Evolutionary conservation across 2,888 invertebrate genomes (phyloP), one percentile per base, ranked within the genome.

Genomic region (Trichogramma dendrolimi): DNA sequence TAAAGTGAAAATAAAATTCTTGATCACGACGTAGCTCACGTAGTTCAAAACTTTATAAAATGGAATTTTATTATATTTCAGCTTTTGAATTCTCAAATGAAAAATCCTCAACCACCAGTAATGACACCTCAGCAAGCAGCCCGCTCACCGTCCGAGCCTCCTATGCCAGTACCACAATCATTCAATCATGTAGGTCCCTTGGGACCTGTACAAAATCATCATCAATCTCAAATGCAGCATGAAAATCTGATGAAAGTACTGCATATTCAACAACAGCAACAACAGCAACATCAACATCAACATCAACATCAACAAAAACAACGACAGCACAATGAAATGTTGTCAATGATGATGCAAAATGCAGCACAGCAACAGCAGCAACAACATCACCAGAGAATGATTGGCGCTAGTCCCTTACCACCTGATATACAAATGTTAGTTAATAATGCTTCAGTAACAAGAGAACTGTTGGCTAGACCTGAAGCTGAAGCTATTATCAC

Each of bases 401-500:
- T 79, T 41, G 84, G 83, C 72, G 82, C 82, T 66, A 75, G 81
- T 75, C 76, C 74, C 44, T 75, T 79, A 54, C 77, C 81, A 4
- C 75, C 79, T 1, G 81, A 81, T 40, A 73, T 81, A 61, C 81
- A 81, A 66, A 76, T 78, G 77, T 74, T 82, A 77, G 71, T 84
- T 69, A 77, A 80, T 74, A 79, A 80, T 72, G 73, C 77, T 71
- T 78, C 80, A 72, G 79, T 82, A 70, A 84, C 86, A 70, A 80
- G 86, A 54, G 89, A 90, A 66, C 79, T 90, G 67, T 76, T 90
- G 62, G 87, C 86, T 75, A 79, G 89, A 67, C 89, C 89, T 0
- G 91, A 91, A 75, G 89, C 89, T 10, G 89, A 89, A 77, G 88
- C 89, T 54, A 86, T 92, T 63, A 83, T 91, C 69, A 88, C 89